These are phyloP conservation scores for Epinephelus moara DNA, from an alignment of 2,113 vertebrate species.

Conservation along the genomic window DNA sequence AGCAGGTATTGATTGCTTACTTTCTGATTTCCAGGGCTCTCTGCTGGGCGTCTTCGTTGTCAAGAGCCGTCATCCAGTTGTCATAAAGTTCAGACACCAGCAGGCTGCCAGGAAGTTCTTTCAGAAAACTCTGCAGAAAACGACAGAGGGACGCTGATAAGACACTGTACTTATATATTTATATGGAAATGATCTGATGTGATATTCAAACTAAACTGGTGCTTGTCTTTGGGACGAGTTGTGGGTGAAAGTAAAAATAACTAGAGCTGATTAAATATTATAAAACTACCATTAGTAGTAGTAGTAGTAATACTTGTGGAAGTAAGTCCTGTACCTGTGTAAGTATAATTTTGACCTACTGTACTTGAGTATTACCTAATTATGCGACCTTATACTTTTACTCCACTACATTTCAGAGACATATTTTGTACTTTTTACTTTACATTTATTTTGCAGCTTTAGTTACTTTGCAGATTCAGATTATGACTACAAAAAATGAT, in stretches of 20 bases:
- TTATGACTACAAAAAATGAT: too few species aligned
- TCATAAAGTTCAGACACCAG: slow-evolving; percentile 88
- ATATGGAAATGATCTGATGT: neutral
- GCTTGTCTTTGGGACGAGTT: neutral
- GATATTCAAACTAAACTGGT: neutral
- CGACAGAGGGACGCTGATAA: slow-evolving; percentile 5
- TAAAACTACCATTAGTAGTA: neutral
- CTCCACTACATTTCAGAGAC: neutral
- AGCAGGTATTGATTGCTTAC: slow-evolving; percentile 80
- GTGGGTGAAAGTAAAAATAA: neutral
- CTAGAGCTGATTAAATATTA: neutral
- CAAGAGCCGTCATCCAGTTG: slow-evolving; percentile 90
- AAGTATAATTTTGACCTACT: neutral
- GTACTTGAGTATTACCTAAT: neutral
- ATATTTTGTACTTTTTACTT: neutral
- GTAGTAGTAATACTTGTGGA: neutral
- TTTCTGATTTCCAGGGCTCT: slow-evolving; percentile 85
- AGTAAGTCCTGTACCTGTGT: neutral
- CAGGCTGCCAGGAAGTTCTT: slow-evolving; percentile 92
- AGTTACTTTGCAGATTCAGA: too few species aligned
- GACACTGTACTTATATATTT: neutral
- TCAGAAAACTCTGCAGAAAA: slow-evolving; percentile 90
- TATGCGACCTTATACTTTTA: neutral
- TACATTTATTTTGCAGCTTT: too few species aligned
- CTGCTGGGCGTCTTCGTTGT: slow-evolving; percentile 80